Percentiles rank a stretch among this genome's conserved stretches.
Evolutionary conservation across 2,797 vertebrate species (phyloP).

Genomic region (Cyclopterus lumpus): DNA sequence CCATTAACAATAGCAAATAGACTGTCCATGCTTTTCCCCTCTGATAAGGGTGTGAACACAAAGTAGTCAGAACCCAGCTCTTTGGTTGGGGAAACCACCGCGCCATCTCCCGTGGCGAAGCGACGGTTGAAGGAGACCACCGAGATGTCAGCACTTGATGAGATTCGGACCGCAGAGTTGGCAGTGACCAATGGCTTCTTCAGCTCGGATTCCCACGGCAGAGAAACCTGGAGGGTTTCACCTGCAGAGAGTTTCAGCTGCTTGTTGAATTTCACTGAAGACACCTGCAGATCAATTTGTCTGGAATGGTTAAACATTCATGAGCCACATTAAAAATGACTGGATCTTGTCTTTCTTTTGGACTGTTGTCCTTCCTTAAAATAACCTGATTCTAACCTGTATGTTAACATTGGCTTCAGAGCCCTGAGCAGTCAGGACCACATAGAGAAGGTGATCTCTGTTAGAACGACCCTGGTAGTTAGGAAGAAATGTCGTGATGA

Average conservation of each 20-base stretch:
- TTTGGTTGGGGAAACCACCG: conserved; percentile 19
- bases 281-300: conserved; percentile 26
- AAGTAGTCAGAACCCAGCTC: conserved; percentile 34
- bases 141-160: conserved; percentile 32
- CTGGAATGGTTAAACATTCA: not conserved
- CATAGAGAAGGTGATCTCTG: not conserved
- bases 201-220: not conserved
- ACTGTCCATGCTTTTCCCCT: rapidly evolving
- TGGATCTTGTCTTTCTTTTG: not conserved
- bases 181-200: not conserved
- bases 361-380: not conserved
- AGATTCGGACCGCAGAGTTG: conserved; percentile 41
- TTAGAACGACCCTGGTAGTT: rapidly evolving
- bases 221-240: not conserved
- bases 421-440: conserved; percentile 33
- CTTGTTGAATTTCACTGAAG: not conserved
- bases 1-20: conserved; percentile 33
- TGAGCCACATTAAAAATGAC: not conserved
- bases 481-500: conserved; percentile 51
- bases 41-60: conserved; percentile 20
- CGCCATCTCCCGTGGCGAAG: not conserved
- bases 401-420: conserved; percentile 27
- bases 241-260: not conserved
- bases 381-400: conserved; percentile 23
- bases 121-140: conserved; percentile 43